Evolutionary conservation across 2,888 invertebrate species (phyloP), one percentile per base, ranked within the genome.

Genomic region (Smittia sp.): DNA sequence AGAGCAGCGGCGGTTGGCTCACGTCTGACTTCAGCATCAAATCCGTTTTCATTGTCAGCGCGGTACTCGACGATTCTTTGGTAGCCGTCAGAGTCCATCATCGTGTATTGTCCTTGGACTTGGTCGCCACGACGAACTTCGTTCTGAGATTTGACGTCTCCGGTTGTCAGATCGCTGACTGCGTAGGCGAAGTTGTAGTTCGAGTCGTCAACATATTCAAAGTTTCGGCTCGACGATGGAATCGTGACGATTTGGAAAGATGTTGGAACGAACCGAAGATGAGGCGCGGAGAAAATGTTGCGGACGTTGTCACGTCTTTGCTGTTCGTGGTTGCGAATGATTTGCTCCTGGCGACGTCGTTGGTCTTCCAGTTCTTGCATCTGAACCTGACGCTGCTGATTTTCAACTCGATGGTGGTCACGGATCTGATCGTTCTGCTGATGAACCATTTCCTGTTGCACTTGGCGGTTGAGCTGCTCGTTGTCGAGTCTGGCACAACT

Each of bases 401-500:
- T 54, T 25, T 58, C 66, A 25, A 15, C 54, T 69, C 15, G 54
- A 24, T 24, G 58, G 58, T 38, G 68, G 18, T 39, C 74, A 67
- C 38, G 66, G 63, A 39, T 24, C 39, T 65, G 63, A 20, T 46
- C 69, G 20, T 7, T 52, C 54, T 46, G 70, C 58, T 46, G 46
- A 18, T 20, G 74, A 38, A 11, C 46, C 27, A 27, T 54, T 66
- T 52, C 67, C 9, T 62, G 74, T 32, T 67, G 62, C 46, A 22
- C 73, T 68, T 69, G 46, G 25, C 67, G 65, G 54, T 52, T 39
- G 62, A 62, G 24, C 38, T 39, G 65, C 54, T 52, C 65, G 78
- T 77, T 89, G 89, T 67, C 22, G 20, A 41, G 24, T 38, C 20
- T 13, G 0, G 39, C 39, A 15, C 66, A 67, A 38, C 27, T 27